Base-by-base conservation (phyloP, 2,888 invertebrate genomes). In the Proisotoma minuta region DNA sequence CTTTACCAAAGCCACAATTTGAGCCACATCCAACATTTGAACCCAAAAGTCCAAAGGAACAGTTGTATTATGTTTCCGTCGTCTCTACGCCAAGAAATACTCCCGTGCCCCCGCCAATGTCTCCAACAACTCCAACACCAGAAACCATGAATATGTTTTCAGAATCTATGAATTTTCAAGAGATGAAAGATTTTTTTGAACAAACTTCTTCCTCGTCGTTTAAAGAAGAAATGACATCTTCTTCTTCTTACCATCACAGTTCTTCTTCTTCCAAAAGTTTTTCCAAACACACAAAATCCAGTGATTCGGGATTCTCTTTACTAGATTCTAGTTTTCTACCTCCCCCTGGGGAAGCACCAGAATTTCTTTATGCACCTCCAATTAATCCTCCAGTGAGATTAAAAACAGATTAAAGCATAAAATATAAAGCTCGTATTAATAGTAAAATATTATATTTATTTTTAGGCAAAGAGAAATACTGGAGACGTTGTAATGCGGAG, bases 271-370 rank as follows among this genome's bases (percentile, higher is more conserved):
- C 63, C 2, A 53, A 60, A 4, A 54, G 49, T 15, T 8, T 24
- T 5, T 52, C 26, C 52, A 22, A 26, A 4, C 4, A 26, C 15
- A 4, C 28, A 5, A 10, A 18, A 5, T n/a, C 23, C 23, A 15
- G 3, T 5, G 24, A 23, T 5, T 15, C 49, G 43, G 62, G 61
- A 28, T 50, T 62, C 47, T 63, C 63, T 26, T 75, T 76, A 59
- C 73, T 80, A 48, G 81, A 81, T 74, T 60, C 61, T 15, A 62
- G 62, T 28, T 75, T 78, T 66, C 77, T 81, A 70, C 74, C 83
- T 20, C 79, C 83, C 70, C 83, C 84, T 8, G 84, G 83, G 50
- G 78, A 82, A 28, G 83, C 84, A 23, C 84, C 84, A 1, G 82
- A 83, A 75, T 79, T 84, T 48, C 82, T 79, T 10, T 84, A 80